phyloP scores from a whole-genome alignment of 2,888 invertebrate genomes.

The Euplexia lucipara region DNA sequence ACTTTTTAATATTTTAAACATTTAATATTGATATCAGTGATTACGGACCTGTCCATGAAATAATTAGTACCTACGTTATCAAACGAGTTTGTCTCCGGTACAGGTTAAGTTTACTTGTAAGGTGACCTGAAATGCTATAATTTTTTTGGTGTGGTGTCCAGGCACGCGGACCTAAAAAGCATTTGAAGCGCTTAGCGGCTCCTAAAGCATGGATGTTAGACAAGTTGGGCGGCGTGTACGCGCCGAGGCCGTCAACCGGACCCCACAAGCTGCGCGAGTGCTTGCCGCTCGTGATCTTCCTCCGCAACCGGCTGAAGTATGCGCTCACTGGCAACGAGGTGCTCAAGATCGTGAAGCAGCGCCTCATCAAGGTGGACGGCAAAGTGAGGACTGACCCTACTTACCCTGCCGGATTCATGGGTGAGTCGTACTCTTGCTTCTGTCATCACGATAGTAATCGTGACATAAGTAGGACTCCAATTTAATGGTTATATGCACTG shows the following conservation, averaged over 20 bases:
- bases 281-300: constrained; percentile 98
- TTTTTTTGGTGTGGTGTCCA: constrained; percentile 78
- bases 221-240: constrained; percentile 99
- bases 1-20: too few relatives aligned
- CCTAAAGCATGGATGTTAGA: constrained; percentile 99
- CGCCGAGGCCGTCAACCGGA: constrained; percentile 99
- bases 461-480: background rate
- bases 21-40: too few relatives aligned
- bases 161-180: constrained; percentile 99
- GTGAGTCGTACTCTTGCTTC: constrained; percentile 91
- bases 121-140: constrained; percentile 2
- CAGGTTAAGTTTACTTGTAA: constrained; percentile 49
- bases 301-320: constrained; percentile 99
- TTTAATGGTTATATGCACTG: background rate
- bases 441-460: background rate
- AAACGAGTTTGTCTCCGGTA: background rate
- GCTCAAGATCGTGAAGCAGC: constrained; percentile 99
- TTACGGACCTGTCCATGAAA: background rate
- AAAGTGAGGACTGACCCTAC: constrained; percentile 99
- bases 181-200: constrained; percentile 99
- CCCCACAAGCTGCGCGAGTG: constrained; percentile 99
- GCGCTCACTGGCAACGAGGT: constrained; percentile 99
- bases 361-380: constrained; percentile 99
- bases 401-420: constrained; percentile 99
- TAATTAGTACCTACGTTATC: too few relatives aligned